A percentile compares a stretch with the other conserved stretches of the same genome.
phyloP scores from a whole-genome alignment of 1,140 invertebrate species.

The Rhopalosiphum maidis region DNA sequence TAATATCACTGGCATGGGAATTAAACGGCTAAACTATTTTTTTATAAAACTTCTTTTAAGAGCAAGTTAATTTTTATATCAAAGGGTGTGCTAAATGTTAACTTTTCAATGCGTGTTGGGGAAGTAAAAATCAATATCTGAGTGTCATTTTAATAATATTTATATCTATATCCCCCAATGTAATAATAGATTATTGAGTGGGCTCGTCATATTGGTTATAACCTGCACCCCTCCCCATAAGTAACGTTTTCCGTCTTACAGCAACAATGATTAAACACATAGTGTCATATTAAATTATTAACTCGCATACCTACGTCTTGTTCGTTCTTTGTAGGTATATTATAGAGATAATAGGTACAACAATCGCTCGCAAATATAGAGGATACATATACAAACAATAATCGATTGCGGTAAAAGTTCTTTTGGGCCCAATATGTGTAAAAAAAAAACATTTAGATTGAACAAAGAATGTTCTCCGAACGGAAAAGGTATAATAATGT shows the following conservation, averaged over 20 bases:
- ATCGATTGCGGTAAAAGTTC: neutral
- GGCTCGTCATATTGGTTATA: neutral
- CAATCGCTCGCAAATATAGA: neutral
- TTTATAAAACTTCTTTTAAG: neutral
- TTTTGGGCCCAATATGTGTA: neutral
- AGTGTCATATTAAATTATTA: neutral
- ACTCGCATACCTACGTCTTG: neutral
- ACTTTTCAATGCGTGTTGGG: neutral
- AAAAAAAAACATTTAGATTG: too few species aligned
- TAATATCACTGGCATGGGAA: neutral
- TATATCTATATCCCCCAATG: neutral
- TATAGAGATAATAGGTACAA: neutral
- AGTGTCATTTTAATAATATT: constrained; percentile 5
- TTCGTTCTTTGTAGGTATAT: neutral
- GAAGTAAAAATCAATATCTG: neutral
- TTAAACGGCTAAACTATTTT: neutral
- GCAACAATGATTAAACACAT: neutral
- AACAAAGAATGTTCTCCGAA: neutral
- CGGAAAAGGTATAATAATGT: too few species aligned
- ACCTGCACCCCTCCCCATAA: neutral
- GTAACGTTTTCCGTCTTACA: neutral
- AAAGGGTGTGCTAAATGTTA: neutral
- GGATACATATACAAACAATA: neutral
- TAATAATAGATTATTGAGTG: neutral
- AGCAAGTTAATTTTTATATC: neutral